Base-by-base conservation (phyloP, 2,888 invertebrate genomes). In the Caenorhabditis sp. region DNA sequence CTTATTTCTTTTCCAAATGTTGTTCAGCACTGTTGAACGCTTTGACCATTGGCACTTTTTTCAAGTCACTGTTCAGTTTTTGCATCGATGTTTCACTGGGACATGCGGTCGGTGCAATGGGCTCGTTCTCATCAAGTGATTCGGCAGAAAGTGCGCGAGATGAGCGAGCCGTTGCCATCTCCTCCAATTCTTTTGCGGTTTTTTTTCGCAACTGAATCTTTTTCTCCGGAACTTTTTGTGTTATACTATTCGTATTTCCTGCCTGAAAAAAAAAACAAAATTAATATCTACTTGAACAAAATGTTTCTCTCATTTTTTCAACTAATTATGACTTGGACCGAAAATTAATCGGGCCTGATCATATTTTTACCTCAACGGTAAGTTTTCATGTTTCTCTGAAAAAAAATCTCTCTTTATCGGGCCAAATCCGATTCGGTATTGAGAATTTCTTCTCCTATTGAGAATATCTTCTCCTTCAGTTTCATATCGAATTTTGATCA, bases 191-290 rank as follows among this genome's bases (percentile, higher is more conserved):
- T 49, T 49, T 43, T 14, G 49, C 24, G 1, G 43, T 49, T 59
- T 59, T 59, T 49, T 59, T 59, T 59, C 59, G 5, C 14, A 59
- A 21, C 23, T 59, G 58, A 58, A 58, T 58, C 19, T 50, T 21
- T 24, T 61, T 61, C 23, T 61, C 60, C 17, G 51, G 51, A 50
- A 6, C 50, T n/a, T 23, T n/a, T n/a, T n/a, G n/a, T n/a, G n/a
- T n/a, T n/a, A n/a, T n/a, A n/a, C n/a, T 27, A 23, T 21, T 17
- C 4, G 19, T 55, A 26, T 26, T 26, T 55, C 10, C 26, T 2
- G 17, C 27, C 19, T 51, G 19, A 21, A 23, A 51, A 21, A 10
- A 51, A 19, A 50, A 50, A 8, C 8, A n/a, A n/a, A 50, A 10
- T 50, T 50, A n/a, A n/a, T n/a, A n/a, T n/a, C n/a, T n/a, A n/a